A percentile compares a stretch with the other conserved stretches of the same genome.
These are phyloP conservation scores for Eremophila alpestris DNA, from an alignment of 2,797 vertebrate species.

Conservation along the genomic window DNA sequence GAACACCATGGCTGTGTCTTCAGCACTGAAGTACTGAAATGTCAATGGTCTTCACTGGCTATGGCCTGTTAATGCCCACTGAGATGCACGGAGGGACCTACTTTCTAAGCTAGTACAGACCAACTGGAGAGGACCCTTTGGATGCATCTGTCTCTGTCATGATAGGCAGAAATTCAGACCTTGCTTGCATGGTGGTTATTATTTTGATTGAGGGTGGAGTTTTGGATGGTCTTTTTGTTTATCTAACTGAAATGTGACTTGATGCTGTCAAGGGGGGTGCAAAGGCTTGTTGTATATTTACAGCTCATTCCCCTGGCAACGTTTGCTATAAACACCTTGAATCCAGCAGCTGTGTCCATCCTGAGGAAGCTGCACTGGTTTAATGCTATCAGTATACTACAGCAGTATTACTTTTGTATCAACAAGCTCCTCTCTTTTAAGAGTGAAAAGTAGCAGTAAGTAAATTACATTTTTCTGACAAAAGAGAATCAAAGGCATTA, in stretches of 20 bases:
- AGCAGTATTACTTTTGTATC: background rate
- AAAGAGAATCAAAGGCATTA: background rate
- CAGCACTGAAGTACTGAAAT: background rate
- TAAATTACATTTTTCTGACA: background rate
- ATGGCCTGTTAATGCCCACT: background rate
- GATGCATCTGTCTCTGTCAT: background rate
- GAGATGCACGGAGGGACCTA: background rate
- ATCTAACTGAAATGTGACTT: background rate
- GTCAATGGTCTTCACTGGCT: background rate
- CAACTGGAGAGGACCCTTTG: background rate
- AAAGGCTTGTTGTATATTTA: background rate
- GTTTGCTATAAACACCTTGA: background rate
- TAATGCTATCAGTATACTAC: background rate
- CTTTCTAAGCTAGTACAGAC: background rate
- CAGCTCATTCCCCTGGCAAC: background rate
- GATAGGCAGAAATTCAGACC: background rate
- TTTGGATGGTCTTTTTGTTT: background rate
- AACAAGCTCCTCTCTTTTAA: background rate
- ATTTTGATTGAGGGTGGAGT: background rate
- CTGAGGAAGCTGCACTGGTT: background rate
- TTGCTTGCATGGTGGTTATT: rapidly evolving
- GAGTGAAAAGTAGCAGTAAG: background rate
- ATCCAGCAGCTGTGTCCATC: background rate
- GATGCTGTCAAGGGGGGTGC: background rate
- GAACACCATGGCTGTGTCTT: background rate